phyloP scores from a whole-genome alignment of 2,797 vertebrate genomes.

The Eulemur rubriventer region DNA sequence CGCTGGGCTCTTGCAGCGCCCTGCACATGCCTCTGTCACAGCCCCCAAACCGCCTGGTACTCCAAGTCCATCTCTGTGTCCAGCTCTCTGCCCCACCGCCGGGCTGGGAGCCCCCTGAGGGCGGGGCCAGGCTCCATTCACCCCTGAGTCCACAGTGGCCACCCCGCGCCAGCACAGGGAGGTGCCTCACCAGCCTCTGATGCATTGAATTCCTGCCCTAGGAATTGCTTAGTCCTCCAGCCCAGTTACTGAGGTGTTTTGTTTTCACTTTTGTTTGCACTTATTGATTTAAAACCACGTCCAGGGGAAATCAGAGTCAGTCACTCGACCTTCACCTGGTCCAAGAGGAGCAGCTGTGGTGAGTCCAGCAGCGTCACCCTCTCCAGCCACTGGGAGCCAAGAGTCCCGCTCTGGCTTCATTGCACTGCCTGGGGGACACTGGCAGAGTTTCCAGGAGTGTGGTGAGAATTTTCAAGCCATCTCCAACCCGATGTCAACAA shows the following conservation, averaged over 20 bases:
- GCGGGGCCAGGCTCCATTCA: not conserved
- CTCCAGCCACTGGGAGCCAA: conserved; percentile 66
- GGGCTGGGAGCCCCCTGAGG: not conserved
- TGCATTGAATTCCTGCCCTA: not conserved
- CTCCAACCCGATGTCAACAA: conserved; percentile 70
- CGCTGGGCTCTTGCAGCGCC: not conserved
- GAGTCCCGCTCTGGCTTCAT: conserved; percentile 76
- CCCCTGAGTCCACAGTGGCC: not conserved
- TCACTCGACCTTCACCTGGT: not conserved
- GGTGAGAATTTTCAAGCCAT: conserved; percentile 75
- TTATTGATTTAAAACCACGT: not conserved
- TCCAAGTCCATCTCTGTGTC: not conserved
- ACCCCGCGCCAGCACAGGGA: accelerated
- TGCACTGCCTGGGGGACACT: conserved; percentile 80
- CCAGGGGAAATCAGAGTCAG: not conserved
- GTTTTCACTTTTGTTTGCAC: not conserved
- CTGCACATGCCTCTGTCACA: too few species aligned
- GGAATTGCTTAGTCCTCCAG: not conserved
- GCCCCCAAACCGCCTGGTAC: not conserved
- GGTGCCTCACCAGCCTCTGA: not conserved
- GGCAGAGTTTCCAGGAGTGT: conserved; percentile 77
- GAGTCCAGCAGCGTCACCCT: not conserved
- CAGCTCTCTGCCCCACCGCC: accelerated
- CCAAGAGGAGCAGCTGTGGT: not conserved
- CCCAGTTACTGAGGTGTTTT: too few species aligned